phyloP scores from a whole-genome alignment of 2,113 vertebrate species.

The Equus quagga region DNA sequence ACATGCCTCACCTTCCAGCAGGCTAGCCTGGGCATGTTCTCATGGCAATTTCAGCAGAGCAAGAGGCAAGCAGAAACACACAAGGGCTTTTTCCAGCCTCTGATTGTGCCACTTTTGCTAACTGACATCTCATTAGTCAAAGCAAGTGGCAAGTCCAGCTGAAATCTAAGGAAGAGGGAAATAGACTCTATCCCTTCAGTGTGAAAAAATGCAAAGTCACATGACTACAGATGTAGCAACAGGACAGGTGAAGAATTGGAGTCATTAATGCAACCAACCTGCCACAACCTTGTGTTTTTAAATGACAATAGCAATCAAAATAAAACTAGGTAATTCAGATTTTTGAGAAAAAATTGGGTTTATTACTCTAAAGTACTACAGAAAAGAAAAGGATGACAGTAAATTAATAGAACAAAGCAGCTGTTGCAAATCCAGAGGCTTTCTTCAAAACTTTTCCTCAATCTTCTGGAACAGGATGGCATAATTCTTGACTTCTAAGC shows the following conservation, averaged over 20 bases:
- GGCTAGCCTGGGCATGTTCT: background rate
- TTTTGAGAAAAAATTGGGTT: background rate
- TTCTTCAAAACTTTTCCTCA: background rate
- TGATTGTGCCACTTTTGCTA: background rate
- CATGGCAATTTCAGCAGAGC: background rate
- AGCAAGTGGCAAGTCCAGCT: background rate
- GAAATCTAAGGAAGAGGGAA: background rate
- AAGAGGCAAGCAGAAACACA: background rate
- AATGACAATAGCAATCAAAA: background rate
- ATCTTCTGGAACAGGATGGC: background rate
- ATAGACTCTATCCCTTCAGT: background rate
- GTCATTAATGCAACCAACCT: background rate
- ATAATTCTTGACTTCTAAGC: background rate
- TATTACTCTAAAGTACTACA: background rate
- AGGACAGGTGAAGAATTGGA: background rate
- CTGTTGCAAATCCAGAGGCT: background rate
- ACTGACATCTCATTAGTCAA: background rate
- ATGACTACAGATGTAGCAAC: background rate
- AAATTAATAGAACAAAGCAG: background rate
- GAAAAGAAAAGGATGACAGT: background rate
- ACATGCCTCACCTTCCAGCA: background rate
- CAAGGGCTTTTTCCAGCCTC: background rate
- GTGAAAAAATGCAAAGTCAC: background rate
- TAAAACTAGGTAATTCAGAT: background rate
- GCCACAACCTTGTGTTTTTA: background rate